Evolutionary conservation across 2,888 invertebrate genomes (phyloP).

Genomic region (Ectropis crepuscularia): DNA sequence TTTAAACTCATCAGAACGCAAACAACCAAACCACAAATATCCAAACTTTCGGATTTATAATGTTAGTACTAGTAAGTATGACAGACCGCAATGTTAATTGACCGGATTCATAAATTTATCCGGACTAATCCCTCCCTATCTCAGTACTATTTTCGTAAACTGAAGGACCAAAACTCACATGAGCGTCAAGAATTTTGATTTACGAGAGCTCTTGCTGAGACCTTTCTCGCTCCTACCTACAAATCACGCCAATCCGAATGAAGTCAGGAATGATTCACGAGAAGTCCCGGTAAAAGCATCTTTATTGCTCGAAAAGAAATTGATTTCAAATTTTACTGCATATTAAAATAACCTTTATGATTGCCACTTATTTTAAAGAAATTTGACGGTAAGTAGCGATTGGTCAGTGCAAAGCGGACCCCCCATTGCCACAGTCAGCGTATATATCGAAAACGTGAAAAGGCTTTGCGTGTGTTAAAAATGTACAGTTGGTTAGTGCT

Average conservation of each 20-base stretch:
- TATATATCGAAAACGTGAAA: constrained; percentile 73
- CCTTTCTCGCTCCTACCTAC: constrained; percentile 68
- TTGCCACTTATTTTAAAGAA: constrained; percentile 66
- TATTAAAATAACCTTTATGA: constrained; percentile 81
- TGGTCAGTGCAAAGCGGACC: constrained; percentile 55
- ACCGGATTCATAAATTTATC: background rate
- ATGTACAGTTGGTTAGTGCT: constrained; percentile 19
- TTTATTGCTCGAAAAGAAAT: constrained; percentile 76
- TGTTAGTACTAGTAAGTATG: too few species aligned
- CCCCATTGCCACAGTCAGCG: constrained; percentile 72
- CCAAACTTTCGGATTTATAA: too few species aligned
- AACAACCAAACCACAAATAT: too few species aligned
- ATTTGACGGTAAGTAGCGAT: constrained; percentile 44
- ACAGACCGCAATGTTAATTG: too few species aligned
- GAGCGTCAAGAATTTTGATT: constrained; percentile 72
- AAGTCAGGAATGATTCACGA: constrained; percentile 64
- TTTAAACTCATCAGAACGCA: too few species aligned
- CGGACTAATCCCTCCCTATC: constrained; percentile 1
- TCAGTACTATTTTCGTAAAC: constrained; percentile 48
- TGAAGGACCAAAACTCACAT: constrained; percentile 40
- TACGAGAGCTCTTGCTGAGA: constrained; percentile 75
- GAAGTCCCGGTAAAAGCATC: constrained; percentile 66
- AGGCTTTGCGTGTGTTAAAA: constrained; percentile 44
- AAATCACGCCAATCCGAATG: constrained; percentile 61
- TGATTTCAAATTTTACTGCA: constrained; percentile 81